Evolutionary conservation across 2,797 vertebrate species (phyloP), one percentile per base, ranked within the genome.

Genomic region (Tadarida brasiliensis): DNA sequence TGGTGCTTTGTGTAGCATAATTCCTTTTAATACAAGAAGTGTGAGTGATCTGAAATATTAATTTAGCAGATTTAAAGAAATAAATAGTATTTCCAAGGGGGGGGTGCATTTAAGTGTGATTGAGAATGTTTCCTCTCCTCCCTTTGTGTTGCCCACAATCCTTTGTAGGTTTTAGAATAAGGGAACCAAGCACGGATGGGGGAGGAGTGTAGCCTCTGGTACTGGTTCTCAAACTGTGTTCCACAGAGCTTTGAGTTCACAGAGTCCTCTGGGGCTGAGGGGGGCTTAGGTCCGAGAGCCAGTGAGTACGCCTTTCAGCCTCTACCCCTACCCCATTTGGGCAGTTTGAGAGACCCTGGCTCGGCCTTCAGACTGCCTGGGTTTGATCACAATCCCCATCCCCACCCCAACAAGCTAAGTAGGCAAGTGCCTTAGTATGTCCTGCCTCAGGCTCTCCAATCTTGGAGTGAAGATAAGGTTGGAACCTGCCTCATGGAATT

Each of bases 81-180:
- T 9, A 76, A 81, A 63, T 35, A 57, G 3, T 83, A 61, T 83
- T 89, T 94, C 19, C 30, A 56, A 86, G 83, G 15, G 57, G 19
- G 56, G 67, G 47, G 71, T 44, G 7, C 49, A 63, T 87, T 51
- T 91, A 63, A 88, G 2, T 71, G 26, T 81, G 35, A 81, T 80
- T 11, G 56, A 67, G 56, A 68, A 74, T 70, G 15, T 74, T 68
- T 35, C 24, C 19, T 67, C 19, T 95, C 59, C 24, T 30, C 39
- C 16, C 49, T 78, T 51, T 91, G 14, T 78, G 71, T 83, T 6
- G 2, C 44, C 35, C 8, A 17, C 30, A 7, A 7, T 33, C 65
- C 28, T 49, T 77, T 96, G 47, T 3, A 26, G 51, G 24, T 67
- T 94, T 94, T 86, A 90, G 74, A 56, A 80, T 92, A 83, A 59